phyloP scores from a whole-genome alignment of 2,888 invertebrate species.

The Lasioglossum leucozonium region DNA sequence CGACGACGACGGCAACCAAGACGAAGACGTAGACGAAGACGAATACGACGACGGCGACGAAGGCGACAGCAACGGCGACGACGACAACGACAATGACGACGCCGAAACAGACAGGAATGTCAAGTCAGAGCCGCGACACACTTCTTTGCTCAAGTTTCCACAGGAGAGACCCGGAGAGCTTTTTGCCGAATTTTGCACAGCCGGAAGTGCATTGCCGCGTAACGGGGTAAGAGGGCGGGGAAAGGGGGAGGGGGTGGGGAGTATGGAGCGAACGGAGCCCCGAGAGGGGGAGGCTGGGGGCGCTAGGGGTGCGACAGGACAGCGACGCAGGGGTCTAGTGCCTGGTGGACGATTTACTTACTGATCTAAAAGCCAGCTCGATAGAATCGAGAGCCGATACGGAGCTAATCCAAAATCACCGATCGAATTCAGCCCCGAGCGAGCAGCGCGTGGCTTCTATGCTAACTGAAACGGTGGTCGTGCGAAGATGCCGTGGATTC shows the following conservation, averaged over 20 bases:
- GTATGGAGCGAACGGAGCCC: conserved; percentile 3
- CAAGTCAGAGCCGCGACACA: conserved; percentile 41
- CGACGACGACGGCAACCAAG: background rate
- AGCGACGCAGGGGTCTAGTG: conserved; percentile 76
- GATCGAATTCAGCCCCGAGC: conserved; percentile 36
- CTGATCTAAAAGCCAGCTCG: conserved; percentile 69
- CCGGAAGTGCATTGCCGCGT: conserved; percentile 73
- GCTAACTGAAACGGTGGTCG: conserved; percentile 57
- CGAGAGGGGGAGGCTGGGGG: conserved; percentile 44
- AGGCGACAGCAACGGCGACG: background rate
- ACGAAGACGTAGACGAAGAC: too few species aligned
- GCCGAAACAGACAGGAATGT: conserved; percentile 34
- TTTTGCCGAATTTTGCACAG: conserved; percentile 65
- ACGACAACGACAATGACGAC: background rate
- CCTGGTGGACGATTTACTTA: conserved; percentile 74
- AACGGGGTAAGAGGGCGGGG: conserved; percentile 47
- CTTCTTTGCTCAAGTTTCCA: conserved; percentile 30
- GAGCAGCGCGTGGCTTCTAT: conserved; percentile 47
- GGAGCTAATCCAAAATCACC: conserved; percentile 57
- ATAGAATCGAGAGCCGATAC: conserved; percentile 55
- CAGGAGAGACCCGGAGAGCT: conserved; percentile 30
- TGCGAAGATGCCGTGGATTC: conserved; percentile 68
- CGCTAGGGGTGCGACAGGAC: conserved; percentile 67
- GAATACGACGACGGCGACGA: conserved; percentile 14
- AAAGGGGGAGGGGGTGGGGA: conserved; percentile 9